Evolutionary conservation across 2,113 vertebrate species (phyloP).

Genomic region (Ptyas mucosa): DNA sequence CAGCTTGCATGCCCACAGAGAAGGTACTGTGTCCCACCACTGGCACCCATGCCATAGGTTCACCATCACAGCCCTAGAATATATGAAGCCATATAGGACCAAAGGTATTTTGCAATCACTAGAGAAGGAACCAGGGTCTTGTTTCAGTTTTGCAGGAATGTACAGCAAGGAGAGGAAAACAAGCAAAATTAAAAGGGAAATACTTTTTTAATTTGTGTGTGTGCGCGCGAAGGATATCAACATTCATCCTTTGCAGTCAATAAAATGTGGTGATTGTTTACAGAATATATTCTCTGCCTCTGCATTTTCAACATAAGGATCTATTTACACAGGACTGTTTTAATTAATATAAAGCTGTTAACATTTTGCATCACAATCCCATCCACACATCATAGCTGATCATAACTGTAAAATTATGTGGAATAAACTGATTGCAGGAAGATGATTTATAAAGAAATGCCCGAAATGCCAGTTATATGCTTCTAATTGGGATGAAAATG

Average conservation of each 20-base stretch:
- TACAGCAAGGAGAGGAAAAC: neutral
- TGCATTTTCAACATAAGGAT: neutral
- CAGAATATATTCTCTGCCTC: neutral
- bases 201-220: neutral
- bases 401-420: neutral
- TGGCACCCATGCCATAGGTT: no score
- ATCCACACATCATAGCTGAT: neutral
- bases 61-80: constrained; percentile 19
- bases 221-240: neutral
- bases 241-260: neutral
- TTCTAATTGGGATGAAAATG: neutral
- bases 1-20: no score
- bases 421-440: neutral
- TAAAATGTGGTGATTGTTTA: neutral
- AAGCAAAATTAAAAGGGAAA: neutral
- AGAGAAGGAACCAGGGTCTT: neutral
- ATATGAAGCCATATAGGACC: constrained; percentile 27
- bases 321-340: neutral
- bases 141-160: neutral
- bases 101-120: neutral
- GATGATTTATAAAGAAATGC: neutral
- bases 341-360: neutral
- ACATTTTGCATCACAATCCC: neutral
- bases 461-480: neutral
- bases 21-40: no score